A percentile compares a stretch with the other conserved stretches of the same genome.
phyloP scores from a whole-genome alignment of 2,797 vertebrate species.

The Vireo griseus region DNA sequence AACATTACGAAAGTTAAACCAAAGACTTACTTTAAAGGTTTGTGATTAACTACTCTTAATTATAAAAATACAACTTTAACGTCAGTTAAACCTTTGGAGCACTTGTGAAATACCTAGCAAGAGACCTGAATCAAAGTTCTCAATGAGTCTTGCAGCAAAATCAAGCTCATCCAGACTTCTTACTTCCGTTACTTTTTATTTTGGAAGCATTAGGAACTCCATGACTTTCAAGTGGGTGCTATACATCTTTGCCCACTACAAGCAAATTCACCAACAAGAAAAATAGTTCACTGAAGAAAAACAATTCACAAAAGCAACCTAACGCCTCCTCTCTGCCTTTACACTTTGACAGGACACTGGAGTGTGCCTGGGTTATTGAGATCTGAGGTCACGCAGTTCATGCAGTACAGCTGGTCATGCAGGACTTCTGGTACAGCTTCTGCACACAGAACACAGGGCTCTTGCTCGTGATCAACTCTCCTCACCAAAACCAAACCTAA shows the following conservation, averaged over 20 bases:
- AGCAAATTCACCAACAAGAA: not conserved
- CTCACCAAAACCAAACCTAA: not conserved
- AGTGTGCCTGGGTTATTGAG: rapidly evolving
- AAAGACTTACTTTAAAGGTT: not conserved
- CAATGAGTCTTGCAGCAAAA: not conserved
- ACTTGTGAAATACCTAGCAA: not conserved
- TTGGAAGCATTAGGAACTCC: not conserved
- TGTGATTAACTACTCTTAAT: not conserved
- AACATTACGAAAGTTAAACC: not conserved
- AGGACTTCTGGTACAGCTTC: not conserved
- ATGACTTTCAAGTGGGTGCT: not conserved
- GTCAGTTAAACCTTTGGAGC: not conserved
- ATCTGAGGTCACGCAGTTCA: rapidly evolving
- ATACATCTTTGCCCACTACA: not conserved
- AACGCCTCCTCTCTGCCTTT: rapidly evolving
- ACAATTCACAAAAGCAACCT: not conserved
- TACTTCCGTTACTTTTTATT: not conserved
- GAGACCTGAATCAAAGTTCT: not conserved
- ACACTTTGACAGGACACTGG: not conserved
- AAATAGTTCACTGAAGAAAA: not conserved
- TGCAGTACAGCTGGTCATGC: not conserved
- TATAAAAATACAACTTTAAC: not conserved
- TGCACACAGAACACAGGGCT: not conserved
- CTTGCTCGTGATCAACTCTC: not conserved
- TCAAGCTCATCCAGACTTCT: not conserved